Conservation (phyloP, 2,113 vertebrate genomes). For the Bos javanicus region DNA sequence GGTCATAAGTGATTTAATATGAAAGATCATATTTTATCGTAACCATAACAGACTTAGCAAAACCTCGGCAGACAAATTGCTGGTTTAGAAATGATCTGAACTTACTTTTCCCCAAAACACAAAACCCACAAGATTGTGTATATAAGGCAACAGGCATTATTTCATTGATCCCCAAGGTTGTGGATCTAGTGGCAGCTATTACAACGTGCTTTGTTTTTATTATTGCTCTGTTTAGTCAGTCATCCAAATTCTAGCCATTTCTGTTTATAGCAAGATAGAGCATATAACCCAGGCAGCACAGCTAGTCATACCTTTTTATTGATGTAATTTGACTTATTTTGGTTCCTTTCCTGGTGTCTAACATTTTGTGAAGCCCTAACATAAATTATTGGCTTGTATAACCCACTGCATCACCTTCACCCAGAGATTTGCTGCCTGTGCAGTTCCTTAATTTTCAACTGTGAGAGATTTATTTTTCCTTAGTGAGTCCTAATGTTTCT, state of each 20-base stretch:
- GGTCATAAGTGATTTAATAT: slow-evolving; percentile 66
- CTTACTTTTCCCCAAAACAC: slow-evolving; percentile 53
- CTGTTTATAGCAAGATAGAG: slow-evolving; percentile 66
- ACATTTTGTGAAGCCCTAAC: slow-evolving; percentile 68
- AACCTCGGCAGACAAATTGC: slow-evolving; percentile 62
- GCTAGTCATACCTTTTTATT: slow-evolving; percentile 76
- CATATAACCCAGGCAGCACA: slow-evolving; percentile 69
- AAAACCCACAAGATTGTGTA: slow-evolving; percentile 63
- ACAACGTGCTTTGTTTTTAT: slow-evolving; percentile 70
- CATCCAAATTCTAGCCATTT: slow-evolving; percentile 65
- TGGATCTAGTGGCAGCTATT: slow-evolving; percentile 72
- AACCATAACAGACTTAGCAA: slow-evolving; percentile 62
- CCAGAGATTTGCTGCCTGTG: slow-evolving; percentile 64
- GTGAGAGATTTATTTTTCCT: slow-evolving; percentile 72
- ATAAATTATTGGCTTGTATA: slow-evolving; percentile 65
- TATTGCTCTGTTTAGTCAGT: slow-evolving; percentile 67
- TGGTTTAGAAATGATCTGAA: slow-evolving; percentile 61
- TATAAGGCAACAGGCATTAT: slow-evolving; percentile 67
- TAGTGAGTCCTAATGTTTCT: slow-evolving; percentile 54
- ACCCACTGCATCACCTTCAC: slow-evolving; percentile 33
- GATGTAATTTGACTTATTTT: slow-evolving; percentile 69
- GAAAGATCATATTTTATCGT: slow-evolving; percentile 70
- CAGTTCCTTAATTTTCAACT: slow-evolving; percentile 70
- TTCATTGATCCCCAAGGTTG: slow-evolving; percentile 61
- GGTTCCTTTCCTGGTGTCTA: slow-evolving; percentile 71